A percentile compares a stretch with the other conserved stretches of the same genome.
These are phyloP conservation scores for Schizopygopsis pylzovi DNA, from an alignment of 2,797 vertebrate species.

Conservation along the genomic window DNA sequence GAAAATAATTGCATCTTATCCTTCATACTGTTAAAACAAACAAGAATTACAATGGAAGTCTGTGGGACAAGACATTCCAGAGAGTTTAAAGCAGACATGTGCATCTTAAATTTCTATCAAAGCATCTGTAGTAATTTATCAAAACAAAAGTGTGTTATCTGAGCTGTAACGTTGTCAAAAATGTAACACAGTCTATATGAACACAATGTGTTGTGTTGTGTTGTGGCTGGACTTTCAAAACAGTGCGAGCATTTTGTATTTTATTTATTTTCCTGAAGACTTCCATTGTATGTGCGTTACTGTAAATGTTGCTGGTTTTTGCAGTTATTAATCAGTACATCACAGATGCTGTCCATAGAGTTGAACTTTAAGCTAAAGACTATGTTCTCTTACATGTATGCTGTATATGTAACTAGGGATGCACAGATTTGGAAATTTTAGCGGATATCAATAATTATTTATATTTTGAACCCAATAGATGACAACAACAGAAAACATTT, in stretches of 20 bases:
- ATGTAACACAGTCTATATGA: background rate
- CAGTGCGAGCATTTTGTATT: background rate
- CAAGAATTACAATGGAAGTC: background rate
- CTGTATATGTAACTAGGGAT: background rate
- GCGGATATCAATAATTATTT: background rate
- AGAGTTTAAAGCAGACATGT: background rate
- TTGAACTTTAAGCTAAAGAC: conserved; percentile 7
- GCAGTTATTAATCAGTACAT: background rate
- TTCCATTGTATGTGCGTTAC: background rate
- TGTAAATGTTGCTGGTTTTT: background rate
- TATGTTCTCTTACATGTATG: background rate
- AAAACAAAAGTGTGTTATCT: background rate
- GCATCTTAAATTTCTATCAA: background rate
- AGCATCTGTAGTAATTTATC: too few species aligned
- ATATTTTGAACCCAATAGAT: background rate
- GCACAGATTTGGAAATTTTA: background rate
- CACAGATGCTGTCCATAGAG: background rate
- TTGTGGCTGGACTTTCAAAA: background rate
- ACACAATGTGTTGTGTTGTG: background rate
- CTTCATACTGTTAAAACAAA: background rate
- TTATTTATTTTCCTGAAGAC: background rate
- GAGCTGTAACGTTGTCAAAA: background rate
- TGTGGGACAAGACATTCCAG: background rate
- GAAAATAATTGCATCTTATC: background rate
- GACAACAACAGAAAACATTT: background rate